Evolutionary conservation across 1,140 invertebrate species (phyloP).

Genomic region (Drosophila varians): DNA sequence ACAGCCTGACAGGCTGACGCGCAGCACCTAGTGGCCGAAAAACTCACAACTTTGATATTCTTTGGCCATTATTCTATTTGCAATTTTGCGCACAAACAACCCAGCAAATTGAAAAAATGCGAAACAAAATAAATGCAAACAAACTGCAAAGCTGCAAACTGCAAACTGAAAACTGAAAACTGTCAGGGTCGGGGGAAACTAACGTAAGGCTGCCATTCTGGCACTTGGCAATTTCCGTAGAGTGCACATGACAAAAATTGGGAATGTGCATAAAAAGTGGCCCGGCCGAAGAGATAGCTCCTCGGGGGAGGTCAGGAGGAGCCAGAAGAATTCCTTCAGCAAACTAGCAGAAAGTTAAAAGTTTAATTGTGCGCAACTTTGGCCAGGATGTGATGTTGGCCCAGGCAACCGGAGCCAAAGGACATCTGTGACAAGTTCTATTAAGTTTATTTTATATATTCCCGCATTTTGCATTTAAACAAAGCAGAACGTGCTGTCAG

Average conservation of each 20-base stretch:
- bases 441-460: conserved; percentile 78
- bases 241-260: conserved; percentile 73
- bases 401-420: conserved; percentile 20
- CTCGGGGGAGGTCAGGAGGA: neutral
- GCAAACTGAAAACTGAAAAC: conserved; percentile 30
- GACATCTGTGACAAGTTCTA: conserved; percentile 79
- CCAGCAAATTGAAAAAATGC: conserved; percentile 40
- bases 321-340: conserved; percentile 57
- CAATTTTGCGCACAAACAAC: conserved; percentile 41
- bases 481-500: conserved; percentile 47
- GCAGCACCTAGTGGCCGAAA: conserved; percentile 45
- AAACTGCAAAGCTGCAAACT: conserved; percentile 49
- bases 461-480: conserved; percentile 55
- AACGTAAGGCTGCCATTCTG: conserved; percentile 56
- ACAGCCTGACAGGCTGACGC: conserved; percentile 20
- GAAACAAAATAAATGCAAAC: conserved; percentile 33
- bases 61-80: conserved; percentile 54
- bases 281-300: neutral
- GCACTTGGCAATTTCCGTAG: conserved; percentile 75
- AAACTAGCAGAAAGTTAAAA: conserved; percentile 76
- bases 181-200: conserved; percentile 12
- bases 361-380: conserved; percentile 80
- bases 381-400: conserved; percentile 25
- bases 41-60: conserved; percentile 47
- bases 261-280: conserved; percentile 43